Conservation (phyloP, 2,888 invertebrate species). For the Eilema griseolum region DNA sequence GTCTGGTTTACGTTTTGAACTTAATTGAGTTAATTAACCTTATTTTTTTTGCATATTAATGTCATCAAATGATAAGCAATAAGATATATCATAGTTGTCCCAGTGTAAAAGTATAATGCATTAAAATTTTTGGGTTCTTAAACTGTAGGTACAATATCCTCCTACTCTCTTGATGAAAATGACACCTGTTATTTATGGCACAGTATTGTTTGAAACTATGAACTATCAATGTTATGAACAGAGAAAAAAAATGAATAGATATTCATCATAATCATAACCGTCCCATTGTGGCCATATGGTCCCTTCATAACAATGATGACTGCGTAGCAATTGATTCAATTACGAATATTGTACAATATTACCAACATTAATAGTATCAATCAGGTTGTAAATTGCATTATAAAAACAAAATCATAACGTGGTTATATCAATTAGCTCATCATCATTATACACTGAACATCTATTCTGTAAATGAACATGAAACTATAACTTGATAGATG, state of each 20-base stretch:
- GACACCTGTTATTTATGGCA: constrained; percentile 15
- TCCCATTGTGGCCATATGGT: constrained; percentile 22
- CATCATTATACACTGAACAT: neutral
- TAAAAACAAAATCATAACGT: no score
- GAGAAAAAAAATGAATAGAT: constrained; percentile 6
- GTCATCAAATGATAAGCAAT: neutral
- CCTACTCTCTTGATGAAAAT: neutral
- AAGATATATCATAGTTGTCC: neutral
- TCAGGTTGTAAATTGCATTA: neutral
- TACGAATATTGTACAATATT: constrained; percentile 3
- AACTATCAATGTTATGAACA: constrained; percentile 16
- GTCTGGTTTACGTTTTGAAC: no score
- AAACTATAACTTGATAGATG: neutral
- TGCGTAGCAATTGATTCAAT: constrained; percentile 8
- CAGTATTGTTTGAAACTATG: constrained; percentile 6
- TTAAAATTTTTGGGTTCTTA: neutral
- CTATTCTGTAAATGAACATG: neutral
- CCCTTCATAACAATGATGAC: constrained; percentile 14
- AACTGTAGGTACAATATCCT: neutral
- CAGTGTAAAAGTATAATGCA: neutral
- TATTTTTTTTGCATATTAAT: no score
- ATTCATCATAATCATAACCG: constrained; percentile 15
- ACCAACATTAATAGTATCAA: neutral
- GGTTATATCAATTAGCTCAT: neutral
- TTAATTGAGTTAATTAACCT: no score